phyloP scores from a whole-genome alignment of 2,113 vertebrate species.

The Cyphomyrus plagiostoma region DNA sequence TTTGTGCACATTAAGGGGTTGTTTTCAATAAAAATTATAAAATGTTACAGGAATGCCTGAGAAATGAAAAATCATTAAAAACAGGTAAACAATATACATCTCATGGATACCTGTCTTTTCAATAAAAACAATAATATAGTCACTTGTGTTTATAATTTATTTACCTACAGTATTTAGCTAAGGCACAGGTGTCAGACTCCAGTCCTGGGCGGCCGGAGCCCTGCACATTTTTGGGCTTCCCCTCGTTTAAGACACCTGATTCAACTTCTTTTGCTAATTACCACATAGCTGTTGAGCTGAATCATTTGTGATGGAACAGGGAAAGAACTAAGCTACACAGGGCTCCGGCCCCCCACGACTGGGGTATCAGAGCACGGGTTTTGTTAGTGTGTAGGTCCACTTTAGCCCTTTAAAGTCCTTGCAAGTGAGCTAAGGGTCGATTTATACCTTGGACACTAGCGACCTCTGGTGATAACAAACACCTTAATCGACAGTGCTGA shows the following conservation, averaged over 20 bases:
- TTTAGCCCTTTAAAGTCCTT: not conserved
- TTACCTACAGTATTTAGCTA: not conserved
- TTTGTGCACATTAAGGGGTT: not conserved
- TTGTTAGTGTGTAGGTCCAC: not conserved
- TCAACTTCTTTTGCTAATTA: too few species aligned
- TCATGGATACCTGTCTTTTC: not conserved
- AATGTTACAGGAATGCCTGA: not conserved
- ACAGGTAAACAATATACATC: not conserved
- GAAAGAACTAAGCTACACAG: too few species aligned
- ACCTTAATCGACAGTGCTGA: not conserved
- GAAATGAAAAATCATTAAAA: not conserved
- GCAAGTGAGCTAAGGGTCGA: not conserved
- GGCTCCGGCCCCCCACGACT: too few species aligned
- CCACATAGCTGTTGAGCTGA: too few species aligned
- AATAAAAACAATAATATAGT: not conserved
- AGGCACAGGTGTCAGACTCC: not conserved
- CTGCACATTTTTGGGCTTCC: too few species aligned
- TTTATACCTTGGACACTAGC: not conserved
- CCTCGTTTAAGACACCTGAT: too few species aligned
- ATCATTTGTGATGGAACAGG: too few species aligned
- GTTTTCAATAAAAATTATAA: not conserved
- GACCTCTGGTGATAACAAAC: constrained; percentile 9
- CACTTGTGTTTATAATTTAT: not conserved
- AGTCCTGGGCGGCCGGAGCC: too few species aligned
- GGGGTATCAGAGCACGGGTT: not conserved